A percentile compares a stretch with the other conserved stretches of the same genome.
Conservation (phyloP, 2,797 vertebrate genomes). For the Botia kubotai region DNA sequence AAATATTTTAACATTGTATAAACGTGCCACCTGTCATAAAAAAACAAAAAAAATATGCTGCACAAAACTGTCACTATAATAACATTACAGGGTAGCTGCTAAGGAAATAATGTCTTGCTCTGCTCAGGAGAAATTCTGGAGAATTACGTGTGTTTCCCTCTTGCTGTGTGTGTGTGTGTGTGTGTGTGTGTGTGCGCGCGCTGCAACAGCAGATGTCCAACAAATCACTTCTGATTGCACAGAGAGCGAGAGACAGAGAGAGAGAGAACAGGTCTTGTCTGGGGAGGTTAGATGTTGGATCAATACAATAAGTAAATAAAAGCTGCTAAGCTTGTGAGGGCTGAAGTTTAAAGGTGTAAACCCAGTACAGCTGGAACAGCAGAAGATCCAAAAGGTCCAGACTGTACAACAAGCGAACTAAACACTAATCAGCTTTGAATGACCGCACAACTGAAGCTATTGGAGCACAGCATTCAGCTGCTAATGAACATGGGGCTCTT, state of each 20-base stretch:
- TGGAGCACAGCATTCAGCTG: background rate
- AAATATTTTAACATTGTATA: background rate
- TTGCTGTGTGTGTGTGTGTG: background rate
- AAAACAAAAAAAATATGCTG: background rate
- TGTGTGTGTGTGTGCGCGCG: background rate
- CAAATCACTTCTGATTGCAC: constrained; percentile 44
- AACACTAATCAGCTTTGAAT: background rate
- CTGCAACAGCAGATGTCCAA: constrained; percentile 44
- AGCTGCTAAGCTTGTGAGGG: constrained; percentile 78
- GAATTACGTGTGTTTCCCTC: background rate
- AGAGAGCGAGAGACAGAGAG: background rate
- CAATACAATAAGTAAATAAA: constrained; percentile 79
- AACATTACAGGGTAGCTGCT: background rate
- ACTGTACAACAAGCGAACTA: constrained; percentile 8
- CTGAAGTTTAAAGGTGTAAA: constrained; percentile 77
- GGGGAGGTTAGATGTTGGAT: constrained; percentile 55
- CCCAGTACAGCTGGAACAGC: constrained; percentile 60
- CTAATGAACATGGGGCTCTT: background rate
- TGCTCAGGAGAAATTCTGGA: background rate
- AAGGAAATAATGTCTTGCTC: background rate
- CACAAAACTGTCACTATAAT: background rate
- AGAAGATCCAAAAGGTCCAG: constrained; percentile 11
- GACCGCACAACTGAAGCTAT: background rate
- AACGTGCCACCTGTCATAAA: background rate
- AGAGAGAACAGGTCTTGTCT: constrained; percentile 3